Evolutionary conservation across 2,888 invertebrate genomes (phyloP), one percentile per base, ranked within the genome.

Genomic region (Megaustenia siamemsis): DNA sequence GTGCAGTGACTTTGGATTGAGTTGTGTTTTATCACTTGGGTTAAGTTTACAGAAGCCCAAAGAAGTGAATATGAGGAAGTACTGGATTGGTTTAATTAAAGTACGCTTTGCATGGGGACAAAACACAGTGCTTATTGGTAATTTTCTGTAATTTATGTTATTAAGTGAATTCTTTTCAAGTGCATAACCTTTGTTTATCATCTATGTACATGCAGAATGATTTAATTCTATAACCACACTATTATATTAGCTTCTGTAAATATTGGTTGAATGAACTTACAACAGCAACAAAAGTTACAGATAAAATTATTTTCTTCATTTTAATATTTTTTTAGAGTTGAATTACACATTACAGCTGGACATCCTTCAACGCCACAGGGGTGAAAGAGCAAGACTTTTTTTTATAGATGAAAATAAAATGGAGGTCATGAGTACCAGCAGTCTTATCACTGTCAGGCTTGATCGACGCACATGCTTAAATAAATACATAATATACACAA

Each of bases 341-440:
- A 84, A 86, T 28, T 77, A 87, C n/a, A 87, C 86, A 21, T 69
- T 88, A 18, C 82, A 60, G 32, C 49, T 88, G 35, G 88, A 88
- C 63, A 86, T 87, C 1, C 79, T 87, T 32, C 86, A 87, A 38
- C 78, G 87, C n/a, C 86, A 88, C 69, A 75, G 87, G n/a, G 84
- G 83, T 24, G 88, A 88, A 38, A 79, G 86, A 38, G 38, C 76
- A 53, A 80, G 88, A 32, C 49, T 88, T 49, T 88, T 88, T 69
- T n/a, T 88, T 8, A 53, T 53, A 15, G 76, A 71, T 38, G 49
- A 71, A 32, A 38, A 12, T 28, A 4, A 73, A 24, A 49, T 49
- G 32, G 85, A 86, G n/a, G 56, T 75, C 18, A 86, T 87, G 63
- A 69, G 78, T 66, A 79, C 85, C 35, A 68, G 84, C 43, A 63